These are phyloP conservation scores for Brachionichthys hirsutus DNA, from an alignment of 2,113 vertebrate species.

Conservation along the genomic window DNA sequence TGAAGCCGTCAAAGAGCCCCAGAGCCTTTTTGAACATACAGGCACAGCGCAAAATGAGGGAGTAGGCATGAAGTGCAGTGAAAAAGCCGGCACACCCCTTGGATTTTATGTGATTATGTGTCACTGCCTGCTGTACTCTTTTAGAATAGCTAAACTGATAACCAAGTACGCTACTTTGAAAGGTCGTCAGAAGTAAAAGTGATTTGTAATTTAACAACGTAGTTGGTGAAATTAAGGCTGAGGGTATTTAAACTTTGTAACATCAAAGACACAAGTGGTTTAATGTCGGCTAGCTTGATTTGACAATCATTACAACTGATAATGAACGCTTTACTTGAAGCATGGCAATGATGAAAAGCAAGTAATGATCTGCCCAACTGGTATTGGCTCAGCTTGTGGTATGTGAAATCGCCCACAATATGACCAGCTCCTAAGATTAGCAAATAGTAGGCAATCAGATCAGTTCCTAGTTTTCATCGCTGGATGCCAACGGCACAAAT, in stretches of 20 bases:
- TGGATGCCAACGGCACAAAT: conserved; percentile 16
- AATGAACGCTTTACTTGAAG: not conserved
- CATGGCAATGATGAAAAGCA: not conserved
- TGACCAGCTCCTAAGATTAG: not conserved
- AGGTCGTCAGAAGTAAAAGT: too few relatives aligned
- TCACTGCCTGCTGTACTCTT: too few relatives aligned
- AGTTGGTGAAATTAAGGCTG: not conserved
- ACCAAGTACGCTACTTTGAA: not conserved
- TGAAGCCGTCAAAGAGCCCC: too few relatives aligned
- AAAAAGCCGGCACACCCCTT: conserved; percentile 33
- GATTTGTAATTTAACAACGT: not conserved
- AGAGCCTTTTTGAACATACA: not conserved
- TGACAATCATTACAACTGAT: conserved; percentile 5
- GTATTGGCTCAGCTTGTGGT: not conserved
- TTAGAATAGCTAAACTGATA: too few relatives aligned
- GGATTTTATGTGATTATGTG: not conserved
- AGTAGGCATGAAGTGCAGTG: conserved; percentile 10
- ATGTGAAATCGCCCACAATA: not conserved
- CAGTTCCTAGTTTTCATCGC: conserved; percentile 6
- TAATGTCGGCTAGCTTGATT: not conserved
- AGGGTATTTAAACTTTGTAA: not conserved
- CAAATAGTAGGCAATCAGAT: conserved; percentile 6
- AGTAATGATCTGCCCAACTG: not conserved
- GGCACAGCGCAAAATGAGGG: not conserved
- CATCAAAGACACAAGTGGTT: not conserved